Conservation (phyloP, 2,888 invertebrate species). For the Cryptophagus acutangulus region DNA sequence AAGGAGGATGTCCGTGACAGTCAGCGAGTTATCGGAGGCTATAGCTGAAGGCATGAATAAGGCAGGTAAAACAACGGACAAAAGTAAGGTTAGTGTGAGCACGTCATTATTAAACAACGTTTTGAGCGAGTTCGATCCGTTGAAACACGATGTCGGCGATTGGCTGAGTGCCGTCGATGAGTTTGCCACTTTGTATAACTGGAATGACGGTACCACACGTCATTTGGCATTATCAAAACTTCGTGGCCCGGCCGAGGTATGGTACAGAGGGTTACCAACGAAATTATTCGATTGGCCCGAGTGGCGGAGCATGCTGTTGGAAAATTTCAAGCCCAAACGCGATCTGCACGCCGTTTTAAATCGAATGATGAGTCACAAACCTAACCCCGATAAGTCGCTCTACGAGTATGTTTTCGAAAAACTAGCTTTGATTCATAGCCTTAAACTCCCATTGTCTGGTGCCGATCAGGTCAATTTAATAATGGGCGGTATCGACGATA, state of each 20-base stretch:
- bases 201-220: slow-evolving; percentile 13
- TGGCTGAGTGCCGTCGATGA: slow-evolving; percentile 19
- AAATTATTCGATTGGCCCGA: slow-evolving; percentile 16
- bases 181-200: slow-evolving; percentile 15
- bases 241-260: slow-evolving; percentile 15
- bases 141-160: slow-evolving; percentile 13
- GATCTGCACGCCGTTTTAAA: slow-evolving; percentile 12
- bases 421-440: no score
- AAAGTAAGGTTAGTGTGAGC: not conserved
- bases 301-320: slow-evolving; percentile 15
- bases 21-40: no score
- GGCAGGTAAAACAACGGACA: not conserved
- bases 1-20: no score
- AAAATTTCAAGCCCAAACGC: slow-evolving; percentile 16
- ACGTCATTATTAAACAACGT: slow-evolving; percentile 9
- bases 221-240: slow-evolving; percentile 18
- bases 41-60: no score
- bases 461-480: no score
- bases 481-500: no score
- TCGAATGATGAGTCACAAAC: slow-evolving; percentile 6
- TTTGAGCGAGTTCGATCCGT: slow-evolving; percentile 17
- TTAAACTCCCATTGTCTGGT: no score
- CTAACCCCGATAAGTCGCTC: not conserved
- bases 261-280: slow-evolving; percentile 18
- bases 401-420: slow-evolving; percentile 16